Conservation (phyloP, 1,140 invertebrate genomes). For the Musca domestica region DNA sequence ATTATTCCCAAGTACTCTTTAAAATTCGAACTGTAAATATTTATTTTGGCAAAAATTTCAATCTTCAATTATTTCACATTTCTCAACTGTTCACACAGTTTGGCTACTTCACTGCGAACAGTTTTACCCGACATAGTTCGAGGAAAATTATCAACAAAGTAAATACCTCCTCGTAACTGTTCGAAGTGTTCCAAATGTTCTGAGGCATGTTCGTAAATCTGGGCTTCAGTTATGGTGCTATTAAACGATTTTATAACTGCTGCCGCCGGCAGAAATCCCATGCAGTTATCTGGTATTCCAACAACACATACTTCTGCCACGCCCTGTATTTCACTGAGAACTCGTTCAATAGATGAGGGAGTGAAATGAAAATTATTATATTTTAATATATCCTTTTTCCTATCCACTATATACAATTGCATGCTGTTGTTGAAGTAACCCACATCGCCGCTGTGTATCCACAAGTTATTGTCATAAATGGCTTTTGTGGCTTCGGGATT, state of each 20-base stretch:
- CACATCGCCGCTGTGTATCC: slow-evolving; percentile 67
- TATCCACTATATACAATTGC: slow-evolving; percentile 58
- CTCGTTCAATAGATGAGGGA: slow-evolving; percentile 38
- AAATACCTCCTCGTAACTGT: slow-evolving; percentile 45
- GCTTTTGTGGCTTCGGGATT: slow-evolving; percentile 27
- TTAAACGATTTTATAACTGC: slow-evolving; percentile 29
- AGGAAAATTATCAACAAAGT: slow-evolving; percentile 38
- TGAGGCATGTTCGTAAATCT: slow-evolving; percentile 30
- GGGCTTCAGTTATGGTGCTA: slow-evolving; percentile 22
- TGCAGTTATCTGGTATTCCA: slow-evolving; percentile 31
- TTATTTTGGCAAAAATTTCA: too few species aligned
- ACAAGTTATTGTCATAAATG: slow-evolving; percentile 54
- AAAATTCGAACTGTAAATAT: too few species aligned
- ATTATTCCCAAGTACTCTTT: too few species aligned
- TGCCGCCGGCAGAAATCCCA: slow-evolving; percentile 36
- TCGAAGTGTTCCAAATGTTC: slow-evolving; percentile 27
- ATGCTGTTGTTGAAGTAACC: slow-evolving; percentile 60
- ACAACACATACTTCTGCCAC: slow-evolving; percentile 39
- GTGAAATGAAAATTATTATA: slow-evolving; percentile 42
- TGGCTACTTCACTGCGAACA: neutral
- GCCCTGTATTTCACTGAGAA: slow-evolving; percentile 34
- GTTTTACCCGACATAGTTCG: slow-evolving; percentile 9
- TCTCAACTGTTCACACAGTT: neutral
- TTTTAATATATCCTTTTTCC: slow-evolving; percentile 63
- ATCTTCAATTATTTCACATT: neutral